These are phyloP conservation scores for Antheraea pernyi DNA, from an alignment of 1,140 invertebrate species.

Conservation along the genomic window DNA sequence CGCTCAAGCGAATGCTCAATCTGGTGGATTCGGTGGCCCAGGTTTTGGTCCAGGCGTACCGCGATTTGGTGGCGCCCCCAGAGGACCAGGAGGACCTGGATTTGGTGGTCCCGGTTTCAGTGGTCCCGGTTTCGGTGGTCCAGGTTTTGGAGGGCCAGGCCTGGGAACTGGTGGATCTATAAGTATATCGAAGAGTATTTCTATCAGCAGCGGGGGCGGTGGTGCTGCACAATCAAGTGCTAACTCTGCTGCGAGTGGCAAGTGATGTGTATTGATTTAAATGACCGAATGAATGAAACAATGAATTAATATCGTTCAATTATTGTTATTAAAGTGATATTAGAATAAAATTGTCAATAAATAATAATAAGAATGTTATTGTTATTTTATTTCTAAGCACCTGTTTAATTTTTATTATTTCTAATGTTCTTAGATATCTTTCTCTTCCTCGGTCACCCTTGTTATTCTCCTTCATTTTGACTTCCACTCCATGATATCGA, in stretches of 20 bases:
- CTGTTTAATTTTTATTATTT: neutral
- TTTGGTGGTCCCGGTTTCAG: conserved; percentile 7
- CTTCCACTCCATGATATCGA: no score
- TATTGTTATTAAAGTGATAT: neutral
- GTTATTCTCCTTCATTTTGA: no score
- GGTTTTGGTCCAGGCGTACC: neutral
- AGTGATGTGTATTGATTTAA: neutral
- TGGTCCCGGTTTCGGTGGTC: conserved; percentile 2
- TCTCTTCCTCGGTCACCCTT: no score
- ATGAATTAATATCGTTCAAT: neutral
- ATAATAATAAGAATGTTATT: neutral
- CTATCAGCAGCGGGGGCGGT: conserved; percentile 15
- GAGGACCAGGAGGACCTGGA: neutral
- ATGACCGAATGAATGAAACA: neutral
- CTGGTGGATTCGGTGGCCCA: conserved; percentile 8
- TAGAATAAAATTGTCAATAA: neutral
- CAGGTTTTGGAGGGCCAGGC: conserved; percentile 3
- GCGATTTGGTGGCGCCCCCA: neutral
- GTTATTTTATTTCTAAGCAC: neutral
- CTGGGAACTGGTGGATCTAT: conserved; percentile 11
- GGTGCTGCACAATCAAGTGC: conserved; percentile 14
- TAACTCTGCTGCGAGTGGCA: conserved; percentile 12
- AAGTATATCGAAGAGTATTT: conserved; percentile 24
- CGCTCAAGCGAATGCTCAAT: conserved; percentile 12
- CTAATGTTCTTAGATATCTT: neutral